Base-by-base conservation (phyloP, 1,140 invertebrate genomes). In the Limonius californicus region DNA sequence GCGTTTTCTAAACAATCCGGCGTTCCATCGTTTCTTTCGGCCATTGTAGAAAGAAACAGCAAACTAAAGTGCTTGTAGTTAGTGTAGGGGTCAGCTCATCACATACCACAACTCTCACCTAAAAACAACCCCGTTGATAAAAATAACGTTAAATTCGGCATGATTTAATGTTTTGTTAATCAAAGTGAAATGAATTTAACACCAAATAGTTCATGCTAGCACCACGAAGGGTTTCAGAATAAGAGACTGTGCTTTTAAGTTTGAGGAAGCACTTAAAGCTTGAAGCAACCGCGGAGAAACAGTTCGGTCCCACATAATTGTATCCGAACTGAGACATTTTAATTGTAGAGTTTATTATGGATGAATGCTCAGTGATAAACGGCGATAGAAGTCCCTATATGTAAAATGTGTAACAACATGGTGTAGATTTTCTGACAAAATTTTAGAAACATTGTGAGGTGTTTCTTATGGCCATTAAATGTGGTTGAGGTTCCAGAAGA, bases 1-100 rank as follows among this genome's bases (percentile, higher is more conserved):
- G 71, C 72, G 58, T 71, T 72, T 45, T 73, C 70, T 56, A 74
- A 47, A 60, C 69, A 74, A 54, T 76, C 71, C 15, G 61, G 54
- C 15, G 60, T 64, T 63, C 73, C 73, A 60, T 71, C 72, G 47
- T 69, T 74, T 57, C 68, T 63, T 35, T 74, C 70, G 12, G 73
- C 65, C 74, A 76, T 76, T 39, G 19, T 64, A 27, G 4, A 53
- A 11, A 19, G 45, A 50, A 50, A 19, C 16, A 14, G 19, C 45
- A 50, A 50, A 39, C 35, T 39, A 14, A 39, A 39, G 35, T 39
- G 35, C 8, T 2, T 12, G 35, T 2, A 19, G n/a, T 18, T 19
- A 3, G n/a, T 16, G 18, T 15, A 50, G 19, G 20, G 2, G 45
- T 50, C 45, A 50, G 45, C 45, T 50, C 45, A 50, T 50, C 16